Base-by-base conservation (phyloP, 2,113 vertebrate genomes). In the Hystrix brachyura region DNA sequence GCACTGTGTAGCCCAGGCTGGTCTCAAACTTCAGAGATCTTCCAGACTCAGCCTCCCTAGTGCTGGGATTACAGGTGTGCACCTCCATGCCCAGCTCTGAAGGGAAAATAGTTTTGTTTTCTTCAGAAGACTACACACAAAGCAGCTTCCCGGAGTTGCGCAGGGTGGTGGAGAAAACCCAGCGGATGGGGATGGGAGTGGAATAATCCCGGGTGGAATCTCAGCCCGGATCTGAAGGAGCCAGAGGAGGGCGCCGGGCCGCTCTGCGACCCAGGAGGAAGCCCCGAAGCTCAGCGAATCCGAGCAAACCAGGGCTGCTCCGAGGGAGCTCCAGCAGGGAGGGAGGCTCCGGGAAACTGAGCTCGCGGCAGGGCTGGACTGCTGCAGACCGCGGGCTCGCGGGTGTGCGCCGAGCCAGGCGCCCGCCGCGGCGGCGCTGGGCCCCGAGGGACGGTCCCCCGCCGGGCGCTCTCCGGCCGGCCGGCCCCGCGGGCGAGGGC, bases 391-490 rank as follows among this genome's bases (percentile, higher is more conserved):
- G 0, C 19, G 38, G 64, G 43, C 19, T 87, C n/a, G 1, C 4
- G 5, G 27, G 67, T 34, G 55, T 62, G 57, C 7, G 14, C 62
- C 29, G 8, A 13, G 15, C 38, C 2, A 17, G 23, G n/a, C 51
- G 1, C 7, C 65, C 0, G 4, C n/a, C 69, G 64, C 53, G 4
- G 21, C 1, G 59, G n/a, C 3, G 17, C 4, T 55, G 55, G 34
- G 51, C n/a, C 3, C 71, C 69, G 0, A 15, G 21, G 12, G 38
- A 64, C 8, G 23, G 62, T 69, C 15, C 4, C 1, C 32, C 5
- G 65, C n/a, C 8, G 10, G 17, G 71, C 25, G 0, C 23, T 27
- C 8, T 29, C 69, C 18, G 10, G 32, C 19, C 3, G 71, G 9
- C 38, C 21, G 38, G 38, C 71, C 38, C 53, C 0, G 82, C 65